Percentiles rank a stretch among this genome's conserved stretches.
These are phyloP conservation scores for Masticophis lateralis DNA, from an alignment of 2,797 vertebrate species.

Conservation along the genomic window DNA sequence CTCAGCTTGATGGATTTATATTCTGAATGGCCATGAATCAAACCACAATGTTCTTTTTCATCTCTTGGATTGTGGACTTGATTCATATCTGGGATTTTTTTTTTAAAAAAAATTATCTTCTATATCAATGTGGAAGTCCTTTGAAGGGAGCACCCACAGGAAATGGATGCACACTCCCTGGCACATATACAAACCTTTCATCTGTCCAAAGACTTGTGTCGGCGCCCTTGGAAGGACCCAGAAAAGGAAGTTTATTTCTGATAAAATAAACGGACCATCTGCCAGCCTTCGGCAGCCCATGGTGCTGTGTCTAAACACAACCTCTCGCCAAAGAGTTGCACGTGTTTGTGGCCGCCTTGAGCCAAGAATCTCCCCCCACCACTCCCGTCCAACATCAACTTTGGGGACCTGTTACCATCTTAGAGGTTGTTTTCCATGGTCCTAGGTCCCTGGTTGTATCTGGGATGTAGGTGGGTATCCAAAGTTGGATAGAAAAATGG, in stretches of 20 bases:
- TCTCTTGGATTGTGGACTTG: neutral
- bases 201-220: slow-evolving; percentile 21
- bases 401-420: neutral
- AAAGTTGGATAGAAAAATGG: neutral
- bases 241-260: slow-evolving; percentile 58
- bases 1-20: neutral
- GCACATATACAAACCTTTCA: slow-evolving; percentile 38
- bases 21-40: neutral
- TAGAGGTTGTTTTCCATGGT: neutral
- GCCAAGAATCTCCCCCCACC: neutral
- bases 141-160: slow-evolving; percentile 26
- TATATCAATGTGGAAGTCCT: neutral
- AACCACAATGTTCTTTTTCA: neutral
- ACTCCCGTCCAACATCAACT: neutral
- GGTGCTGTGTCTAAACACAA: slow-evolving; percentile 21
- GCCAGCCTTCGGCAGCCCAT: slow-evolving; percentile 40
- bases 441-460: neutral
- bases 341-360: neutral
- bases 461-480: neutral
- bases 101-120: neutral
- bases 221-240: neutral
- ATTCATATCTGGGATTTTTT: neutral
- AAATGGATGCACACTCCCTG: neutral
- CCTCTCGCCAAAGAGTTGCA: neutral
- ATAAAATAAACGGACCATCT: slow-evolving; percentile 41